Base-by-base conservation (phyloP, 2,888 invertebrate genomes). In the Cantharis nigra region DNA sequence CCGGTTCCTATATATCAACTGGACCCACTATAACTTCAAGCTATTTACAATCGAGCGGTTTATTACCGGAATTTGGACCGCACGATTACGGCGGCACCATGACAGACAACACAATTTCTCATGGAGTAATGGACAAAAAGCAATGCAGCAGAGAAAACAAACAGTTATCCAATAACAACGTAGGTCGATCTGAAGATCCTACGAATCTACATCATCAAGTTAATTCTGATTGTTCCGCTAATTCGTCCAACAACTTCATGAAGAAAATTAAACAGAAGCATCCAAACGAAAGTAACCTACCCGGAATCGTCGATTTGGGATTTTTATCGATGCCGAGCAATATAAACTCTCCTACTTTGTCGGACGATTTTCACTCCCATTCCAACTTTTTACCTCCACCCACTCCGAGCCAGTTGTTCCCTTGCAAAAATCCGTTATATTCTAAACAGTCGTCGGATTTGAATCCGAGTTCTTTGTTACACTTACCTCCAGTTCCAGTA, bases 301-400 rank as follows among this genome's bases (percentile, higher is more conserved):
- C 86, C 5, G 83, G 84, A 75, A 87, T 89, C 70, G 84, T 85
- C 11, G 89, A 89, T 79, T 85, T 88, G 75, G 85, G 87, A 18
- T 88, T 89, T 77, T 79, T 89, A 4, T 84, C 88, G 3, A 86
- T 88, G 83, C 86, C 87, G 20, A 86, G 85, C n/a, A 81, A 86
- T 11, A 87, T 88, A 23, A 88, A 87, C 81, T 88, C 88, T 0
- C 89, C 89, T 1, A 84, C 89, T 76, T 83, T 89, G 72, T 88
- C 88, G 0, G 89, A 89, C 74, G 89, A 89, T 83, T 89, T 88
- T 74, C 88, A 88, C 79, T 79, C 86, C 3, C 87, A 87, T 81
- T 80, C 86, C 0, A 86, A 85, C 70, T 88, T 87, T 78, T 80
- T 88, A 28, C 85, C 87, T 14, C 87, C 87, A 9, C 83, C 87